Base-by-base conservation (phyloP, 1,140 invertebrate genomes). In the Neotoxoptera formosana region DNA sequence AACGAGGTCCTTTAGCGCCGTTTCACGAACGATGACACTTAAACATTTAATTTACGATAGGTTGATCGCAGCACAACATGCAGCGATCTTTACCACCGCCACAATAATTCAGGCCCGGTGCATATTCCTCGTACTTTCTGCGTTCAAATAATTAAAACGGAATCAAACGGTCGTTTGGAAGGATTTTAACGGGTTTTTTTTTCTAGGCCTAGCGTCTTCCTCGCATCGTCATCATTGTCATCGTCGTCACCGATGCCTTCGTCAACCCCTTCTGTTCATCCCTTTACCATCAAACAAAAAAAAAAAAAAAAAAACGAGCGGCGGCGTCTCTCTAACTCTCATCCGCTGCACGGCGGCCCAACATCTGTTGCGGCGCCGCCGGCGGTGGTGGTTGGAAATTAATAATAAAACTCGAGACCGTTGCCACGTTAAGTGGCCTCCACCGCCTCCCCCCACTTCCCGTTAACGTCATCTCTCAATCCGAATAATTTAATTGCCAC, bases 401-500 rank as follows among this genome's bases (percentile, higher is more conserved):
- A 93, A 84, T 93, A 93, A 93, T 93, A 93, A 93, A 93, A 93
- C 81, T 86, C 81, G 34, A 86, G 48, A 84, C 91, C 91, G 91
- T 81, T 51, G 47, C 91, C 91, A 92, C 81, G 91, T 93, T 86
- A 53, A 93, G 81, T 86, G 91, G 81, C 34, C 41, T 45, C 34
- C 81, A 48, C 90, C 30, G 30, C 56, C 30, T 6, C 41, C 20
- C 3, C 21, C 9, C 30, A 7, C 56, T 20, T 1, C 41, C 7
- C 1, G 8, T 4, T 56, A 11, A 56, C 88, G 88, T 89, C 88
- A 53, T 89, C 45, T 93, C 91, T 93, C 91, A 84, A 93, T 93
- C 81, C 91, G 81, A 93, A 93, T 93, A 93, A 93, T 93, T 93
- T 93, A 93, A 93, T 93, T 93, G 81, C 47, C 81, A 51, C 76